Evolutionary conservation across 2,797 vertebrate genomes (phyloP), one percentile per base, ranked within the genome.

Genomic region (Tangara arthus): DNA sequence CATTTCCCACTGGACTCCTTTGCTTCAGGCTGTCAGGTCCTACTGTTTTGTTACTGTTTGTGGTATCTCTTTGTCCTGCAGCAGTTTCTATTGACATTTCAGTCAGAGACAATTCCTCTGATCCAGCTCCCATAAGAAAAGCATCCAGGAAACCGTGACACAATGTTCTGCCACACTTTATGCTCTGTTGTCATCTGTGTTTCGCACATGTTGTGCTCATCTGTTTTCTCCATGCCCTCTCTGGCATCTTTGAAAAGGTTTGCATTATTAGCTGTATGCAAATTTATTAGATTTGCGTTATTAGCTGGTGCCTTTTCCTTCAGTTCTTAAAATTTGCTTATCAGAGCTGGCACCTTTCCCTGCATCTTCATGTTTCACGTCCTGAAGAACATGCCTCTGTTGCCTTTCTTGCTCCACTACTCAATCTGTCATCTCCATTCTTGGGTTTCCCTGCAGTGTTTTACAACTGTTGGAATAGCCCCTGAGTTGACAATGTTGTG

Each of bases 181-280:
- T 83, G 10, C 32, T 87, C 73, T 56, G 44, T 32, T 30, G 59
- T 70, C 53, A 37, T 50, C 61, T 82, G n/a, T 24, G 12, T 53
- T 59, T 83, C 0, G 0, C 23, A 4, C 5, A 30, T 63, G 35
- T 68, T 56, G 28, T 14, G 8, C 23, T 52, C 9, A 17, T 24
- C 49, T 39, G 32, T 49, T 94, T 90, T 83, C 69, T 75, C 72
- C 85, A 75, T 60, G 28, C 41, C 41, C 65, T 77, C 52, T 32
- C 37, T 23, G 27, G 30, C 44, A 66, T n/a, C 39, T 87, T 69
- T 82, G 26, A 50, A 91, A 91, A 65, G 5, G 6, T 64, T 65
- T 82, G 35, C 17, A 23, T 24, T 68, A 78, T 46, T 35, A 77
- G 32, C n/a, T 63, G 37, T 30, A 68, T 57, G 44, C 23, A 49